Percentiles rank a stretch among this genome's conserved stretches.
These are phyloP conservation scores for Seriola dumerili DNA, from an alignment of 2,113 vertebrate genomes.

Conservation along the genomic window DNA sequence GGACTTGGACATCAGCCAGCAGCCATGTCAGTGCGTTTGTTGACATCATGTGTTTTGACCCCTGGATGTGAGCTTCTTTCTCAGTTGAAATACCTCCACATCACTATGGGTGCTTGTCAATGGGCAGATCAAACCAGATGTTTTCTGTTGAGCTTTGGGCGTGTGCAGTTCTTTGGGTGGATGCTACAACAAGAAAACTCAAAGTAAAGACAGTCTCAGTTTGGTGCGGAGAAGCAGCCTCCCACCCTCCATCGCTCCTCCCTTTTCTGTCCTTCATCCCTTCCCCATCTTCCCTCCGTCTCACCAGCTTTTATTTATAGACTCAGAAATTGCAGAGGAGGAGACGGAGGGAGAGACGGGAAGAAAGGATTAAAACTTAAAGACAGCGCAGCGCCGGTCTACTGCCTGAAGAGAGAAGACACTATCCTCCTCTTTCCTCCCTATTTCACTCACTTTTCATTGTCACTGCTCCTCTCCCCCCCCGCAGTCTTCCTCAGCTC, in stretches of 20 bases:
- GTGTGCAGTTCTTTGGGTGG: neutral
- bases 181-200: neutral
- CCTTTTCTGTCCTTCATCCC: neutral
- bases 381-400: slow-evolving; percentile 25
- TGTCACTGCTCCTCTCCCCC: slow-evolving; percentile 15
- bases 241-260: slow-evolving; percentile 4
- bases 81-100: slow-evolving; percentile 40
- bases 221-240: slow-evolving; percentile 23
- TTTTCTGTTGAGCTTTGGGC: slow-evolving; percentile 13
- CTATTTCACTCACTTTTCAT: slow-evolving; percentile 13
- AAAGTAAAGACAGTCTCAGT: neutral
- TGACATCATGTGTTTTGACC: slow-evolving; percentile 16
- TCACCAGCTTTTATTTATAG: slow-evolving; percentile 75
- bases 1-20: slow-evolving; percentile 19
- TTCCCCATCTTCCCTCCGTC: slow-evolving; percentile 50
- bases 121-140: slow-evolving; percentile 13
- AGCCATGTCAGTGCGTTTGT: slow-evolving; percentile 26
- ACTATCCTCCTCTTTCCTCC: neutral
- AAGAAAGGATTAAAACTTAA: slow-evolving; percentile 12
- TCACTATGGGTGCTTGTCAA: slow-evolving; percentile 12
- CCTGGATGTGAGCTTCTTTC: slow-evolving; percentile 40
- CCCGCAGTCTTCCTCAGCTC: slow-evolving; percentile 76
- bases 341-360: slow-evolving; percentile 45
- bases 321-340: slow-evolving; percentile 60
- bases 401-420: slow-evolving; percentile 31